Evolutionary conservation across 2,113 vertebrate genomes (phyloP).

Genomic region (Lasiurus cinereus): DNA sequence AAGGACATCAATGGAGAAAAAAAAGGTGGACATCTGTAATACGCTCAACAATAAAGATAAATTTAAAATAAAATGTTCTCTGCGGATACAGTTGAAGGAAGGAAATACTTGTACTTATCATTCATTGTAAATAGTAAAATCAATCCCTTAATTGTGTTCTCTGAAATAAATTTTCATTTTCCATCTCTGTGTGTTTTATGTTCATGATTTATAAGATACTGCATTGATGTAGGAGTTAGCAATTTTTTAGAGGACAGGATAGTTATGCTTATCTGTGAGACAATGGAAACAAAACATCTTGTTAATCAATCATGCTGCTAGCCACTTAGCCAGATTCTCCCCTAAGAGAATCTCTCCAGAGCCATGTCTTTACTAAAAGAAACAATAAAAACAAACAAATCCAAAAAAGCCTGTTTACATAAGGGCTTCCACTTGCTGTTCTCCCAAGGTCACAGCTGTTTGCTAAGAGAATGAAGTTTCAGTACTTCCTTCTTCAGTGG

Average conservation of each 20-base stretch:
- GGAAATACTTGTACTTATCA: slow-evolving; percentile 71
- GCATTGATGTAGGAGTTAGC: slow-evolving; percentile 77
- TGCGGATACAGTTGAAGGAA: slow-evolving; percentile 74
- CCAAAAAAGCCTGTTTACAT: slow-evolving; percentile 49
- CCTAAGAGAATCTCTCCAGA: slow-evolving; percentile 74
- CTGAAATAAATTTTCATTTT: slow-evolving; percentile 78
- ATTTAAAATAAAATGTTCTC: slow-evolving; percentile 62
- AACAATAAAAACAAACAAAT: slow-evolving; percentile 21
- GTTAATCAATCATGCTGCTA: slow-evolving; percentile 82
- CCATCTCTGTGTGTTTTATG: slow-evolving; percentile 71
- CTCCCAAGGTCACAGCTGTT: slow-evolving; percentile 37
- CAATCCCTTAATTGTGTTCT: slow-evolving; percentile 79
- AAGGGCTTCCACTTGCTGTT: slow-evolving; percentile 52
- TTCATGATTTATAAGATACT: slow-evolving; percentile 74
- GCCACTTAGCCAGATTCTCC: slow-evolving; percentile 73
- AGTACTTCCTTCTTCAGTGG: slow-evolving; percentile 59
- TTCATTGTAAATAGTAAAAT: slow-evolving; percentile 84
- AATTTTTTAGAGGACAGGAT: slow-evolving; percentile 79
- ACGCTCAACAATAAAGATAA: too few relatives aligned
- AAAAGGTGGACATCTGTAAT: too few relatives aligned
- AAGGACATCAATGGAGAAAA: too few relatives aligned
- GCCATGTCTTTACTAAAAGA: slow-evolving; percentile 69
- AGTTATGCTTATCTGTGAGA: slow-evolving; percentile 74
- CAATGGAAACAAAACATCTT: slow-evolving; percentile 80
- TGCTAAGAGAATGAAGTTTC: slow-evolving; percentile 69